Conservation (phyloP, 2,888 invertebrate genomes). For the Carterocephalus palaemon region DNA sequence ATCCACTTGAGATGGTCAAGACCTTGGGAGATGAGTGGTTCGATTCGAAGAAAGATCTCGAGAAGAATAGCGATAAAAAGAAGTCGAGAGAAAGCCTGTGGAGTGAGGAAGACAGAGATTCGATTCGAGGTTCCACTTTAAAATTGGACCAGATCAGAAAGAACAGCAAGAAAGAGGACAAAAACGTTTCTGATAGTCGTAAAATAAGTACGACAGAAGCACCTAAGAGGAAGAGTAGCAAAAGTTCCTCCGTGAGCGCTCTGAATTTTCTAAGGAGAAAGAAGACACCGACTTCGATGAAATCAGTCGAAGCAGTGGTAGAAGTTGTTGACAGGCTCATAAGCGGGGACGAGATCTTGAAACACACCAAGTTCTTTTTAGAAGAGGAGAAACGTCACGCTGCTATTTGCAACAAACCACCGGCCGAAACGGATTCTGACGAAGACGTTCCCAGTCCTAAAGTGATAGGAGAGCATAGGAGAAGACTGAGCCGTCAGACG, state of each 20-base stretch:
- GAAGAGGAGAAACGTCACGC: constrained; percentile 65
- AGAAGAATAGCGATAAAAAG: constrained; percentile 63
- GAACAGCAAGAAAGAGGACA: constrained; percentile 66
- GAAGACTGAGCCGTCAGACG: constrained; percentile 67
- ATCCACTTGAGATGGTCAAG: constrained; percentile 70
- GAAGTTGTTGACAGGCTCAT: constrained; percentile 53
- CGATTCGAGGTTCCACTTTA: constrained; percentile 59
- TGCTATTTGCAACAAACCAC: constrained; percentile 45
- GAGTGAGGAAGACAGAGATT: constrained; percentile 72
- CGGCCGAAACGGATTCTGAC: constrained; percentile 63
- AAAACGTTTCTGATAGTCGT: constrained; percentile 49
- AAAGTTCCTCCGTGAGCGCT: constrained; percentile 67
- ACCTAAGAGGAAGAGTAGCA: constrained; percentile 68
- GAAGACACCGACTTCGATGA: constrained; percentile 61
- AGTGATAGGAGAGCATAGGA: constrained; percentile 57
- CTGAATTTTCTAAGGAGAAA: constrained; percentile 66
- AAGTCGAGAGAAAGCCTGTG: constrained; percentile 72
- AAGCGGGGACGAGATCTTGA: constrained; percentile 57
- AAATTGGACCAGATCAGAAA: constrained; percentile 62
- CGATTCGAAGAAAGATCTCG: constrained; percentile 60
- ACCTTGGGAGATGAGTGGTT: constrained; percentile 72
- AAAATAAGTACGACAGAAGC: constrained; percentile 58
- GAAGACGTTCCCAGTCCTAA: constrained; percentile 60
- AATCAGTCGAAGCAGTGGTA: constrained; percentile 62
- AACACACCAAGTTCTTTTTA: constrained; percentile 60